Base-by-base conservation (phyloP, 2,888 invertebrate genomes). In the Tenthredo livida region DNA sequence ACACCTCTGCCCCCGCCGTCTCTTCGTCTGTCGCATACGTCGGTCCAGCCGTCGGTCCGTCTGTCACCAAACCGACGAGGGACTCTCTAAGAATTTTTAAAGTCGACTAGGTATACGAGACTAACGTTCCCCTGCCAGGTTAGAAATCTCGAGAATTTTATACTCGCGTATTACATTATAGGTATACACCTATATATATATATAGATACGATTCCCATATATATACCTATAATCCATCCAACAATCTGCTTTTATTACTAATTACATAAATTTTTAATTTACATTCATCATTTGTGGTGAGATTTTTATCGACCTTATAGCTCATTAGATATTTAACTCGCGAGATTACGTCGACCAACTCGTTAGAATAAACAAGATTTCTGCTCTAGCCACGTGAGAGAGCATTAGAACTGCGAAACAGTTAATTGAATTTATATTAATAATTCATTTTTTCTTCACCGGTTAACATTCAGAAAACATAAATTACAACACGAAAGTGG, bases 31-130 rank as follows among this genome's bases (percentile, higher is more conserved):
- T 80, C 80, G 80, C 65, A 80, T 54, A 78, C 78, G 78, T 58
- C 58, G 58, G 78, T 78, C 54, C 47, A 58, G 80, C 65, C 80
- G 80, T 65, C 58, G 61, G 67, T 70, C 67, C 47, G 83, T 83
- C 83, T 83, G 83, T 83, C 83, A 83, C 67, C 83, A 58, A 65
- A 70, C 43, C 67, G 47, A 83, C 83, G 83, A 40, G 58, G 47
- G 67, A 83, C 83, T 83, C 29, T 83, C 47, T 47, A 47, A 67
- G 83, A 83, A 83, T 83, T 70, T 70, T 67, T n/a, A 54, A 47
- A 75, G 10, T 75, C 33, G 21, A 15, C 25, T 77, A 47, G 29
- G 25, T 50, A n/a, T 47, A 37, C 25, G 37, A n/a, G n/a, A 47
- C 72, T 54, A 72, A n/a, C 37, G 40, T 40, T 40, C 75, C 61